These are phyloP conservation scores for Diaprepes abbreviatus DNA, from an alignment of 2,888 invertebrate species.

Conservation along the genomic window DNA sequence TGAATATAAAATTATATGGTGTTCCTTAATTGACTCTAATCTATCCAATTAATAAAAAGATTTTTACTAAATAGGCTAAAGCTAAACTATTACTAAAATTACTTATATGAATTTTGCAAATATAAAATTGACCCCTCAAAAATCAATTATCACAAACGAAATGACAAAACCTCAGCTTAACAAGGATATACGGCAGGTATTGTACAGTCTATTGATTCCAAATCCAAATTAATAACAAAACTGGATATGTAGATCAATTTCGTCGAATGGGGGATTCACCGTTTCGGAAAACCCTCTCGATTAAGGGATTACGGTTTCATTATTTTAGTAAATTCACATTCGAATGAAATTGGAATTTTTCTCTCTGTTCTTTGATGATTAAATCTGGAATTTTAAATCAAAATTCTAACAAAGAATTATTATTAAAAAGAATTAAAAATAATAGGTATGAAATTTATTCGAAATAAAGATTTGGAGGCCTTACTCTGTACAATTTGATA, in stretches of 20 bases:
- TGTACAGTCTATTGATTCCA: slow-evolving; percentile 42
- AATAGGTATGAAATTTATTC: no score
- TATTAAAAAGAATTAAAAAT: no score
- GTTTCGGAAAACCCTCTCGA: slow-evolving; percentile 49
- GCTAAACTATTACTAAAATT: no score
- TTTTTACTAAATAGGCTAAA: no score
- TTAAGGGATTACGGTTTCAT: slow-evolving; percentile 59
- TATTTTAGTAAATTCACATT: slow-evolving; percentile 56
- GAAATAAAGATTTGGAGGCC: no score
- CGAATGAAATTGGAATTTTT: slow-evolving; percentile 44
- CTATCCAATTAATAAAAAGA: no score
- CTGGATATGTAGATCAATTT: slow-evolving; percentile 50
- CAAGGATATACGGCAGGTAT: slow-evolving; percentile 33
- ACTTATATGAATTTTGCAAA: no score
- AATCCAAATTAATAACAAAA: slow-evolving; percentile 49
- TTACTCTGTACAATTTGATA: no score
- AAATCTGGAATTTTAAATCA: not conserved
- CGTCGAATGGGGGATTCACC: slow-evolving; percentile 49
- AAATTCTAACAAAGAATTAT: not conserved
- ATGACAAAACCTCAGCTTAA: slow-evolving; percentile 33
- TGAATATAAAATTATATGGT: no score
- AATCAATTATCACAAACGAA: slow-evolving; percentile 40
- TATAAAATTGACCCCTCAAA: no score
- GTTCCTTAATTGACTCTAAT: no score
- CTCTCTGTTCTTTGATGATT: slow-evolving; percentile 1